Evolutionary conservation across 2,797 vertebrate species (phyloP), one percentile per base, ranked within the genome.

Genomic region (Danio aesculapii): DNA sequence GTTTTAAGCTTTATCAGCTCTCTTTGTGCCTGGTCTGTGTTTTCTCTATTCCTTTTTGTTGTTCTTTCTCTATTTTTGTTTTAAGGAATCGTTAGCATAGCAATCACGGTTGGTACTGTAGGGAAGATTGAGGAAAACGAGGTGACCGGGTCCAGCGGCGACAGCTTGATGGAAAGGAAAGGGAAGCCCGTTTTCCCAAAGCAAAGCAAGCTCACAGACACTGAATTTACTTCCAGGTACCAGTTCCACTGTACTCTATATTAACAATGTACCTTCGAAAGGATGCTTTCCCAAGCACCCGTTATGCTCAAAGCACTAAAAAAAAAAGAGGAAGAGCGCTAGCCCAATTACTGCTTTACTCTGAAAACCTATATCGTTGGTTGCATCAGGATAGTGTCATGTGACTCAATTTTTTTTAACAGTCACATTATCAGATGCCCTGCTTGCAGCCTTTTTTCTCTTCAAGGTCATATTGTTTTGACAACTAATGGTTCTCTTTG

Each of bases 1-100:
- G 88, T 86, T 94, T 94, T 87, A 85, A 91, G 92, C 93, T 94
- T 94, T 93, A 86, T 85, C 84, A 64, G 85, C 86, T 91, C 88
- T 84, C 13, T 91, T 91, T 92, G 90, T 86, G 88, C 89, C 87
- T 90, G 86, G 61, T 88, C 81, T 71, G 85, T 84, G 88, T 88
- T 87, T 81, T 61, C 0, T 77, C 91, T 91, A 43, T 82, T 92
- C 86, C 84, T 70, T 91, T 92, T 75, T 47, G 41, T 78, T 69
- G 75, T 62, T 62, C 69, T 73, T 49, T 70, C 58, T 63, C 47
- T 81, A 43, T 67, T 79, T 82, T 76, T 47, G 43, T 78, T 55
- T 81, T 74, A 61, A 79, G 57, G 30, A 62, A 66, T 57, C 17
- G 69, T 69, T 67, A 58, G 58, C 82, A 92, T 86, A 83, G 77